Percentiles rank a stretch among this genome's conserved stretches.
These are phyloP conservation scores for Diadema setosum DNA, from an alignment of 35 echinoderm and acorn worm species.

Conservation along the genomic window DNA sequence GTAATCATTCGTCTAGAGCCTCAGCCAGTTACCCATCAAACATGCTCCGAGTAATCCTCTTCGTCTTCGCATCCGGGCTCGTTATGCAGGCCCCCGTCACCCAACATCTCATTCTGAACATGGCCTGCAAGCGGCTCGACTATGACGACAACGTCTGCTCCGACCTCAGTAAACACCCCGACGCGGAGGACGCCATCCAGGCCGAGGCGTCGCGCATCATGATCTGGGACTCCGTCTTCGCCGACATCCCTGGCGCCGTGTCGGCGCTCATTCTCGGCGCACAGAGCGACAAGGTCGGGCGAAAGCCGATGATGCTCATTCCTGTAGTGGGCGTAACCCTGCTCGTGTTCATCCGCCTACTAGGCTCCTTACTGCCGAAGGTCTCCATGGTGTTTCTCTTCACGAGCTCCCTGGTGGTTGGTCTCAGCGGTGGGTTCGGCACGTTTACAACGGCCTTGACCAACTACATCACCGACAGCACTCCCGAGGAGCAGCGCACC, in stretches of 20 bases:
- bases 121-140: slow-evolving; percentile 8
- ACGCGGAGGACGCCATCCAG: slow-evolving; percentile 62
- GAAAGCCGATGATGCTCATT: slow-evolving; percentile 66
- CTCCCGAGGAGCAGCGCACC: slow-evolving; percentile 55
- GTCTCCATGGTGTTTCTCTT: slow-evolving; percentile 22
- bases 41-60: slow-evolving; percentile 8
- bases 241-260: slow-evolving; percentile 50
- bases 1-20: too few relatives aligned
- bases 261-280: slow-evolving; percentile 68
- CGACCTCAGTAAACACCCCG: slow-evolving; percentile 40
- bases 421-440: slow-evolving; percentile 66
- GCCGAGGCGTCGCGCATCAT: slow-evolving; percentile 39
- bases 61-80: slow-evolving; percentile 63
- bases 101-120: slow-evolving; percentile 65
- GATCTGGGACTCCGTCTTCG: slow-evolving; percentile 31
- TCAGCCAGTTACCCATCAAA: too few relatives aligned
- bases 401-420: slow-evolving; percentile 12
- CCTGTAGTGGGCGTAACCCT: slow-evolving; percentile 43
- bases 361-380: background rate
- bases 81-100: slow-evolving; percentile 68
- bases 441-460: slow-evolving; percentile 54
- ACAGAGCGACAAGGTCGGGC: slow-evolving; percentile 66
- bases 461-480: slow-evolving; percentile 86
- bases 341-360: background rate
- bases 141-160: slow-evolving; percentile 53